Conservation (phyloP, 2,113 vertebrate species). For the Lasiurus cinereus region DNA sequence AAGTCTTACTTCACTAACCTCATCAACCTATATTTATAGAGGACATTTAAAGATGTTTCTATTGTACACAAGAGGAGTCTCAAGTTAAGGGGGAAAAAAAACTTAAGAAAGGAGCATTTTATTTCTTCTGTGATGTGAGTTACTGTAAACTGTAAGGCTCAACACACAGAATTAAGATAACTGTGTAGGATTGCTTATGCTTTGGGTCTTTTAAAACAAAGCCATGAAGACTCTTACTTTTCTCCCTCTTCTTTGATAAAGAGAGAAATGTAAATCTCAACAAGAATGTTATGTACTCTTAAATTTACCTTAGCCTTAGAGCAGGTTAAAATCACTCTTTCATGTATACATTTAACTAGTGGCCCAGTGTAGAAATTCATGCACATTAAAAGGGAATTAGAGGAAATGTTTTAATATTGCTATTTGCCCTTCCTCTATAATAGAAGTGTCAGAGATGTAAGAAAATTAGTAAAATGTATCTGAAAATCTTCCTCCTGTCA, state of each 20-base stretch:
- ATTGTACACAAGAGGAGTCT: background rate
- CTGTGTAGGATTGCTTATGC: background rate
- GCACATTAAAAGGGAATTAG: too few species aligned
- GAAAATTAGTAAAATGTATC: too few species aligned
- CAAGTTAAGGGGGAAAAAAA: background rate
- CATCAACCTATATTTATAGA: background rate
- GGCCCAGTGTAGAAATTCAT: too few species aligned
- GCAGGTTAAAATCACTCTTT: background rate
- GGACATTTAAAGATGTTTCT: background rate
- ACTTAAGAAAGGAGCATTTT: background rate
- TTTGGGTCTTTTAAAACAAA: background rate
- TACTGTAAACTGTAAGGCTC: background rate
- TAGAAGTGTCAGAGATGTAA: too few species aligned
- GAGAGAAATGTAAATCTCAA: background rate
- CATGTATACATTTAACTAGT: background rate
- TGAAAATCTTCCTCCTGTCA: too few species aligned
- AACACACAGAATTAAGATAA: background rate
- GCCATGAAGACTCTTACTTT: background rate
- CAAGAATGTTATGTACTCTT: background rate
- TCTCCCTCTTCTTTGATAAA: slow-evolving; percentile 22
- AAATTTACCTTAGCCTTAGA: background rate
- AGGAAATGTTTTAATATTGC: too few species aligned
- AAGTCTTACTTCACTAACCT: background rate
- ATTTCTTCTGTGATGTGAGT: background rate
- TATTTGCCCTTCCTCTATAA: too few species aligned